Base-by-base conservation (phyloP, 2,888 invertebrate species). In the Eristalis arbustorum region DNA sequence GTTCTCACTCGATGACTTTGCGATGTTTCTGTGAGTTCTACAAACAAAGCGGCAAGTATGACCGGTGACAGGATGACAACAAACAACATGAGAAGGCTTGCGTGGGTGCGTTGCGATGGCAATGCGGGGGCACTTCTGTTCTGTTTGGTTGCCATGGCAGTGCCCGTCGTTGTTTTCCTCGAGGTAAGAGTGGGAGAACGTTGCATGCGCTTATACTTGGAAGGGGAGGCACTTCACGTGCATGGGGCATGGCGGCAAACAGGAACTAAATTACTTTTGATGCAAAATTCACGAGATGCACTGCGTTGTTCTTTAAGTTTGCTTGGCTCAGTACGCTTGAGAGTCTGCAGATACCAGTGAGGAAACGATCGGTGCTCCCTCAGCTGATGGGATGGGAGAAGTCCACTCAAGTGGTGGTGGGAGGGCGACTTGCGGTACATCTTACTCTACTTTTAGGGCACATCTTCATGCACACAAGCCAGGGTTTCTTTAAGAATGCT, bases 111-210 rank as follows among this genome's bases (percentile, higher is more conserved):
- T 85, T 82, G 77, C 82, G 78, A 74, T 87, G 22, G 78, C 69
- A 82, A 82, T 78, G 18, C n/a, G 57, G 57, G 57, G 57, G 57
- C 59, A n/a, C n/a, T n/a, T n/a, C n/a, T n/a, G n/a, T 66, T 14
- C 66, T 77, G 40, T 82, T 82, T 71, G 71, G 77, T 87, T 82
- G 40, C 74, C 63, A 77, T 73, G 59, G 25, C 11, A 23, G 25
- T 13, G 11, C 4, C 25, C 13, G 13, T 42, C 22, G 62, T 18
- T 49, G 18, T 42, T 42, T n/a, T 8, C 49, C n/a, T n/a, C 5
- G 57, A 6, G 1, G 23, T 59, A 25, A 1, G n/a, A 56, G 18
- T 18, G 56, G 10, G 13, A 8, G 37, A 13, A 37, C 11, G 11
- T 37, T 37, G 37, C 11, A 13, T n/a, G 37, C 3, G 37, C 13